Evolutionary conservation across 1,140 invertebrate genomes (phyloP).

Genomic region (Drosophila guanche): DNA sequence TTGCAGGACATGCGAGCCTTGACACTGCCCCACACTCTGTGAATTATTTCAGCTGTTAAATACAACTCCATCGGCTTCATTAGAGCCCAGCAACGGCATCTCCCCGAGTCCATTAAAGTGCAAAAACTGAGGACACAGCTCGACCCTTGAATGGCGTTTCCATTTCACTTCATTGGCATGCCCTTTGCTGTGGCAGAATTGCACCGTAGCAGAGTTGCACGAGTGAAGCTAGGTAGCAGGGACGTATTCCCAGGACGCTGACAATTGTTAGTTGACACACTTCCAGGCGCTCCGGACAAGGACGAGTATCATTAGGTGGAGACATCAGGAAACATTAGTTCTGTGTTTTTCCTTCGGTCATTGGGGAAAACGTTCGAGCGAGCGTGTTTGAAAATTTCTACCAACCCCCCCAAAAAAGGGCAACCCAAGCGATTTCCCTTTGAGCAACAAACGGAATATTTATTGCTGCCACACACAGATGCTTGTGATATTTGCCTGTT

Average conservation of each 20-base stretch:
- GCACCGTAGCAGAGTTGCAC: conserved; percentile 17
- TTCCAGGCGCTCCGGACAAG: conserved; percentile 11
- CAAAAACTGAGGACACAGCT: background rate
- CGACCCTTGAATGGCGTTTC: conserved; percentile 9
- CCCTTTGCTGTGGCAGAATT: conserved; percentile 1
- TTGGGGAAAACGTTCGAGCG: conserved; percentile 27
- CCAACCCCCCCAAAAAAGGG: background rate
- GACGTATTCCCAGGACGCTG: conserved; percentile 22
- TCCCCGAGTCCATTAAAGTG: background rate
- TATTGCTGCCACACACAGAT: conserved; percentile 44
- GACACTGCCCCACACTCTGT: conserved; percentile 15
- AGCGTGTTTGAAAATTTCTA: conserved; percentile 17
- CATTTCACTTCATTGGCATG: conserved; percentile 30
- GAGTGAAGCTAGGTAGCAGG: conserved; percentile 1
- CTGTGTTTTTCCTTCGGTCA: conserved; percentile 12
- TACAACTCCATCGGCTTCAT: conserved; percentile 13
- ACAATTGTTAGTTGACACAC: conserved; percentile 29
- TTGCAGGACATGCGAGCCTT: conserved; percentile 19
- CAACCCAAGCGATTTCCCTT: conserved; percentile 48
- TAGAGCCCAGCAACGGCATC: conserved; percentile 6
- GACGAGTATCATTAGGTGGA: conserved; percentile 44
- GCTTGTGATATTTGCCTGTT: conserved; percentile 9
- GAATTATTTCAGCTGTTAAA: conserved; percentile 45
- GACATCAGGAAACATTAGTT: conserved; percentile 6
- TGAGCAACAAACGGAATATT: conserved; percentile 65